Conservation (phyloP, 2,888 invertebrate genomes). For the Sarcophaga caerulescens region DNA sequence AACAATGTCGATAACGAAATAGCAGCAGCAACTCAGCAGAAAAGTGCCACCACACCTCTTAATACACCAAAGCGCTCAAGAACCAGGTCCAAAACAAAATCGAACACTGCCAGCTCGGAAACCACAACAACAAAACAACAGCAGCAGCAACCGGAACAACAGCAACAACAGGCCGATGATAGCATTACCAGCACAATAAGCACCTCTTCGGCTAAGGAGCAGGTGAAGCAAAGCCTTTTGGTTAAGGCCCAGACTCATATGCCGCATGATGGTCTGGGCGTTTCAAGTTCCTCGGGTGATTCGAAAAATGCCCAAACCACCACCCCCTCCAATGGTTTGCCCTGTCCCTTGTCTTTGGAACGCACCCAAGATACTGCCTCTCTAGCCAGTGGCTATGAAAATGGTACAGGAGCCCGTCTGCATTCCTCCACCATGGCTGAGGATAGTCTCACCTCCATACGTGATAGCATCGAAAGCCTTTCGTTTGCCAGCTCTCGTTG, state of each 20-base stretch:
- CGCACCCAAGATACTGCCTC: constrained; percentile 70
- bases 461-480: constrained; percentile 79
- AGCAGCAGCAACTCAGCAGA: constrained; percentile 38
- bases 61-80: background rate
- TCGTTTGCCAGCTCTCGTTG: constrained; percentile 80
- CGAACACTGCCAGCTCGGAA: constrained; percentile 59
- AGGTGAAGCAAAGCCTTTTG: constrained; percentile 74
- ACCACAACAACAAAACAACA: background rate
- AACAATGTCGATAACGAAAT: background rate
- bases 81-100: constrained; percentile 61
- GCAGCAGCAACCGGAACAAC: background rate
- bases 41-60: constrained; percentile 12
- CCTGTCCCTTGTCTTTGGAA: constrained; percentile 56
- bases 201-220: constrained; percentile 75
- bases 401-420: constrained; percentile 69
- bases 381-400: constrained; percentile 76
- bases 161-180: constrained; percentile 71
- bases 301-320: constrained; percentile 44
- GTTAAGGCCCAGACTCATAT: constrained; percentile 79
- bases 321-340: constrained; percentile 34
- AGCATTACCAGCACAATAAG: constrained; percentile 80
- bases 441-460: constrained; percentile 79
- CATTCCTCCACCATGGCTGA: constrained; percentile 80
- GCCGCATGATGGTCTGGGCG: constrained; percentile 66
- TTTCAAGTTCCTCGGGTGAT: constrained; percentile 68